phyloP scores from a whole-genome alignment of 2,113 vertebrate genomes.

The Menidia beryllina region DNA sequence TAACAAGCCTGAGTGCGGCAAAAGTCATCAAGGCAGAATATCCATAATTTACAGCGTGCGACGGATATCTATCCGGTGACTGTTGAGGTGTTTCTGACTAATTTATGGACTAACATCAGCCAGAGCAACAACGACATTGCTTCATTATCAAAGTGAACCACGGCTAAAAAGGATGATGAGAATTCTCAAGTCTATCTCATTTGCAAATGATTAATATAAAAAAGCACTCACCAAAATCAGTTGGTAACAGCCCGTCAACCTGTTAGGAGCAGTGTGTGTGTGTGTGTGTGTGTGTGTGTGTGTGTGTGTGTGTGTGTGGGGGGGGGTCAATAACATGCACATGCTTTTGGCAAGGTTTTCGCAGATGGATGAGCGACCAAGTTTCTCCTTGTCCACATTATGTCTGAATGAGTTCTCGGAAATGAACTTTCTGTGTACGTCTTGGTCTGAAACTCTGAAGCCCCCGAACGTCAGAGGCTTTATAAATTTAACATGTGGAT shows the following conservation, averaged over 20 bases:
- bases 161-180: too few relatives aligned
- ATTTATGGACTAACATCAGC: too few relatives aligned
- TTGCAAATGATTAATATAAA: slow-evolving; percentile 55
- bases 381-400: slow-evolving; percentile 43
- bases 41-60: too few relatives aligned
- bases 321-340: slow-evolving; percentile 46
- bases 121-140: too few relatives aligned
- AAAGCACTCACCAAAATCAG: slow-evolving; percentile 43
- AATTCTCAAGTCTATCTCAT: slow-evolving; percentile 32
- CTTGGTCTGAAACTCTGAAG: slow-evolving; percentile 53
- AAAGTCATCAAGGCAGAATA: too few relatives aligned
- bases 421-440: slow-evolving; percentile 35
- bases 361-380: slow-evolving; percentile 54
- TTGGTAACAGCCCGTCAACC: slow-evolving; percentile 56
- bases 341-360: slow-evolving; percentile 37
- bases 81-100: too few relatives aligned
- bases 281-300: too few relatives aligned
- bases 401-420: slow-evolving; percentile 63
- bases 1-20: too few relatives aligned
- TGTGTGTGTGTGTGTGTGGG: too few relatives aligned
- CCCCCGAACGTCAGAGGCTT: slow-evolving; percentile 37
- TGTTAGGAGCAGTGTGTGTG: slow-evolving; percentile 35
- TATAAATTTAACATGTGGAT: slow-evolving; percentile 67
- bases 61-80: too few relatives aligned
- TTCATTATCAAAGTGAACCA: too few relatives aligned